Percentiles rank a stretch among this genome's conserved stretches.
phyloP scores from a whole-genome alignment of 2,113 vertebrate genomes.

The Mus musculus region DNA sequence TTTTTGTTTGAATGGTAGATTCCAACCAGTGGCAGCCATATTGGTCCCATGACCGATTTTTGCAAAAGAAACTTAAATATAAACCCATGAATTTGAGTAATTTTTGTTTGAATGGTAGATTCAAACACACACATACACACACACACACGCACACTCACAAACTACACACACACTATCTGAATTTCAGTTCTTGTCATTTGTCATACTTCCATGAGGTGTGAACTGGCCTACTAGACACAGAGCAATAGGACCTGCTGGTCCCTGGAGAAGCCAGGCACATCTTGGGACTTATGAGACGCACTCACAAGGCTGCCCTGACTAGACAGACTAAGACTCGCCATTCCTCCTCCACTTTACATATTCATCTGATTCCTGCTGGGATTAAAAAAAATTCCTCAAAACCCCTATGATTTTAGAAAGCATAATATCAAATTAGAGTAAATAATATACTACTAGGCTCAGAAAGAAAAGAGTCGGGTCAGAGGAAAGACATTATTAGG shows the following conservation, averaged over 20 bases:
- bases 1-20: no score
- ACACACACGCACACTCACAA: no score
- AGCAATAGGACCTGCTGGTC: not conserved
- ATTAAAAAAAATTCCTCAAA: not conserved
- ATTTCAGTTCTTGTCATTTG: conserved; percentile 15
- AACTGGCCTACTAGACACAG: not conserved
- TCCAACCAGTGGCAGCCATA: not conserved
- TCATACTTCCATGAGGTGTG: not conserved
- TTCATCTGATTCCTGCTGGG: not conserved
- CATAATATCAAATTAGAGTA: conserved; percentile 60
- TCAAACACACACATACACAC: not conserved
- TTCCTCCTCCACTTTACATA: not conserved
- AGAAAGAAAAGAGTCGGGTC: conserved; percentile 40
- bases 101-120: conserved; percentile 17
- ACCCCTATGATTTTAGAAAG: conserved; percentile 64
- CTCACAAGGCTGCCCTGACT: not conserved
- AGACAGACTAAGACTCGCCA: not conserved
- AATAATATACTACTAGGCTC: conserved; percentile 24
- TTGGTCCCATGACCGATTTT: not conserved
- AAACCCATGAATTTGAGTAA: conserved; percentile 35
- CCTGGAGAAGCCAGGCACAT: not conserved
- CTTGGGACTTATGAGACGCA: not conserved
- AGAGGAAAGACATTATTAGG: conserved; percentile 3
- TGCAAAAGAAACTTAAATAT: conserved; percentile 26
- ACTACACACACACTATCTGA: not conserved